A percentile compares a stretch with the other conserved stretches of the same genome.
These are phyloP conservation scores for Drosophila niveifrons DNA, from an alignment of 2,888 invertebrate species.

Conservation along the genomic window DNA sequence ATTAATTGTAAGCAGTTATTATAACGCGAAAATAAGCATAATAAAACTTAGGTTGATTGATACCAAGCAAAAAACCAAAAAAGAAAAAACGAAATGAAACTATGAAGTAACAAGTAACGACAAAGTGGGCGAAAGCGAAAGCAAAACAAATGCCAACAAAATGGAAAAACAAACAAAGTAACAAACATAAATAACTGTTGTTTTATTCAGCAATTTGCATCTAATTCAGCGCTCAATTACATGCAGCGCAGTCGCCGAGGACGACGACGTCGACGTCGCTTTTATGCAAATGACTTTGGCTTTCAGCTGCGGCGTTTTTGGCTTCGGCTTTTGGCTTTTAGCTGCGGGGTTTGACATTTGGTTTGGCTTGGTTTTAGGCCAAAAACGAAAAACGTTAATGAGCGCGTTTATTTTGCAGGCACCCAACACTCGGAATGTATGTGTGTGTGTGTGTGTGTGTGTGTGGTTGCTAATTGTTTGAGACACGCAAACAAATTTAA, in stretches of 20 bases:
- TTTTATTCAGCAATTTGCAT: constrained; percentile 76
- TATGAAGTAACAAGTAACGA: constrained; percentile 6
- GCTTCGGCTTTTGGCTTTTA: constrained; percentile 55
- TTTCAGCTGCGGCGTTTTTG: constrained; percentile 13
- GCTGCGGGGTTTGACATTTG: constrained; percentile 49
- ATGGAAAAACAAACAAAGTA: constrained; percentile 54
- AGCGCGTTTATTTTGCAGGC: constrained; percentile 61
- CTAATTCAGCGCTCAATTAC: constrained; percentile 75
- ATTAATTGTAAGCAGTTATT: constrained; percentile 72
- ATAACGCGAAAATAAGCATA: constrained; percentile 68
- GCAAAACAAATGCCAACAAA: constrained; percentile 46
- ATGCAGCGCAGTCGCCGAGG: constrained; percentile 37
- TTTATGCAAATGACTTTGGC: constrained; percentile 65
- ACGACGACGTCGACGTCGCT: constrained; percentile 13
- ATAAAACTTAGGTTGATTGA: constrained; percentile 61
- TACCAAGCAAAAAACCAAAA: constrained; percentile 30
- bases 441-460: constrained; percentile 30
- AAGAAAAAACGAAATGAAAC: background rate
- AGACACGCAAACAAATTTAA: constrained; percentile 80
- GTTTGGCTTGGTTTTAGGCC: constrained; percentile 48
- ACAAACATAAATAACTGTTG: constrained; percentile 75
- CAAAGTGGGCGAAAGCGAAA: background rate
- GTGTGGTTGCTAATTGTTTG: constrained; percentile 76
- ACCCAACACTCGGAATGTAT: constrained; percentile 1
- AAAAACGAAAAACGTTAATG: constrained; percentile 67